phyloP scores from a whole-genome alignment of 92 coral and sea anemone species.

The Porites cylindrica region DNA sequence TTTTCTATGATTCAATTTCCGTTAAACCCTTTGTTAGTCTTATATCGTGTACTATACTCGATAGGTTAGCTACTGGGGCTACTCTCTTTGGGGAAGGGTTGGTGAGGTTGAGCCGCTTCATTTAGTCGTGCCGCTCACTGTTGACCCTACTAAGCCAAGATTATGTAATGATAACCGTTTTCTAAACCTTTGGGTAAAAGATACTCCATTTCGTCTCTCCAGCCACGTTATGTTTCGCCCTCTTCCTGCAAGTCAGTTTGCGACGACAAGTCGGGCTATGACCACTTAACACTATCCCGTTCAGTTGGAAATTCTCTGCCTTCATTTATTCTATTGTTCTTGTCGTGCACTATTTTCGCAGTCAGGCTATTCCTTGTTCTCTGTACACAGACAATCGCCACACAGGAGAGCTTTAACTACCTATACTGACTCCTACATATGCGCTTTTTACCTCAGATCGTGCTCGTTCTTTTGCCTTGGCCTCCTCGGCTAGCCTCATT shows the following conservation, averaged over 20 bases:
- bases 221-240: constrained; percentile 48
- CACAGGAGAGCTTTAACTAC: constrained; percentile 5
- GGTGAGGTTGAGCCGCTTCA: neutral
- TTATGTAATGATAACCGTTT: constrained; percentile 30
- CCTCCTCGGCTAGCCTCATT: constrained; percentile 33
- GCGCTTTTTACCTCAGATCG: neutral
- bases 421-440: neutral
- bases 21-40: constrained; percentile 21
- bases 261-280: constrained; percentile 70
- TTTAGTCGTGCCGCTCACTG: constrained; percentile 23
- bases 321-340: constrained; percentile 50
- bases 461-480: constrained; percentile 5
- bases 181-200: constrained; percentile 38
- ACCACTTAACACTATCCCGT: constrained; percentile 56
- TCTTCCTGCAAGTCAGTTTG: constrained; percentile 53
- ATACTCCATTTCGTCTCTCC: constrained; percentile 7
- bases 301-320: constrained; percentile 54
- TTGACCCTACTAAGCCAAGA: constrained; percentile 25
- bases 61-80: constrained; percentile 16
- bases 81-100: constrained; percentile 27
- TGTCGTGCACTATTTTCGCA: constrained; percentile 41
- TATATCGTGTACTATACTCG: constrained; percentile 8
- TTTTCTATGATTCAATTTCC: constrained; percentile 20
- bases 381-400: constrained; percentile 62
- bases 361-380: constrained; percentile 45